phyloP scores from a whole-genome alignment of 2,113 vertebrate species.

The Okapia johnstoni region DNA sequence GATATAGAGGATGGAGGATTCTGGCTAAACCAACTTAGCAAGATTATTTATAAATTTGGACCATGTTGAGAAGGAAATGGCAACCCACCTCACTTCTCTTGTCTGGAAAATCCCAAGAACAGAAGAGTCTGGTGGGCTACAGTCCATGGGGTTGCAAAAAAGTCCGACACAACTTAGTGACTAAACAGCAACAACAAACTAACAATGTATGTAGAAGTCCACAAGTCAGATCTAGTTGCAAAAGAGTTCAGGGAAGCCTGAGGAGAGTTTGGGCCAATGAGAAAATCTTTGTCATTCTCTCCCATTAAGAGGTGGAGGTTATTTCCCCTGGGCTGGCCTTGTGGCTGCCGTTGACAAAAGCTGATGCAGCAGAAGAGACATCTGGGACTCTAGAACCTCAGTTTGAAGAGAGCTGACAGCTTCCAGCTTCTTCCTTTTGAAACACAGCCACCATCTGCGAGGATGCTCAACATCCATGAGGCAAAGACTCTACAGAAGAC shows the following conservation, averaged over 20 bases:
- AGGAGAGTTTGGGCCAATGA: neutral
- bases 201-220: neutral
- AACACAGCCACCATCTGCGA: neutral
- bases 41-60: neutral
- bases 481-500: neutral
- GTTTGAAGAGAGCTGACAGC: neutral
- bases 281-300: neutral
- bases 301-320: neutral
- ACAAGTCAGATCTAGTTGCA: neutral
- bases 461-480: neutral
- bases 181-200: neutral
- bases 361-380: no score
- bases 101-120: neutral
- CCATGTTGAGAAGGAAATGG: neutral
- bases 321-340: neutral
- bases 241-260: neutral
- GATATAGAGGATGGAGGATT: neutral
- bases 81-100: neutral
- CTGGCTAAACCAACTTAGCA: neutral
- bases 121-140: neutral
- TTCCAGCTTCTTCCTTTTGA: neutral
- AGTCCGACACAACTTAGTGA: neutral
- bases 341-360: neutral
- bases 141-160: neutral
- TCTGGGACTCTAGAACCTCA: neutral